Base-by-base conservation (phyloP, 1,140 invertebrate genomes). In the Pomacea maculata region DNA sequence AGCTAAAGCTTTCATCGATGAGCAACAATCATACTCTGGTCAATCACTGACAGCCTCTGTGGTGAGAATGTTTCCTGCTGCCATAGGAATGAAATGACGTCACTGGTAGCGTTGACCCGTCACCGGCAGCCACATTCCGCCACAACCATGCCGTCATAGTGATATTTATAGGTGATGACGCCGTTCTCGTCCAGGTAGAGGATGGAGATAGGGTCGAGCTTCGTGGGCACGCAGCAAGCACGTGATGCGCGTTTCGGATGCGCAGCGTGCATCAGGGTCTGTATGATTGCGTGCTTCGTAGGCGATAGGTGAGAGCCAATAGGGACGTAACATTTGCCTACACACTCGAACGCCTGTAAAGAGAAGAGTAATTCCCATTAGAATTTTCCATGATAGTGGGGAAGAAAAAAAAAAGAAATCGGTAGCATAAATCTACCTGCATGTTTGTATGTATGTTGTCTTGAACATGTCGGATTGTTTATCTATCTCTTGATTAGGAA, bases 201-300 rank as follows among this genome's bases (percentile, higher is more conserved):
- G 25, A 95, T 92, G 21, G 92, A 93, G 29, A 94, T 93, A 25
- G 93, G 92, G 5, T 92, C 90, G 45, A 95, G 92, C 80, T 93
- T 93, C 6, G 93, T 94, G 1, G 95, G 94, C 6, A 95, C 94
- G 87, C 95, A 95, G 80, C 94, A 95, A 0, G 94, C 93, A 76
- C 90, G 88, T 14, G 91, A 89, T 6, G 93, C 90, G 81, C 95
- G 94, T 80, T 94, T 54, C 96, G 96, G 80, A 89, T 97, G 95
- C 87, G 96, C 94, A 75, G 95, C 96, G 92, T 99, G 96, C 83
- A 99, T 95, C 86, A 99, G 93, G 75, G 95, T 97, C 92, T 99
- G 98, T 76, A 99, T 96, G 85, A 99, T 97, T 61, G 98, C 98
- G 92, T 99, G 98, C 91, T 99, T 99, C n/a, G 98, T 99, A 29